Base-by-base conservation (phyloP, 2,888 invertebrate species). In the Temnothorax ravouxi region DNA sequence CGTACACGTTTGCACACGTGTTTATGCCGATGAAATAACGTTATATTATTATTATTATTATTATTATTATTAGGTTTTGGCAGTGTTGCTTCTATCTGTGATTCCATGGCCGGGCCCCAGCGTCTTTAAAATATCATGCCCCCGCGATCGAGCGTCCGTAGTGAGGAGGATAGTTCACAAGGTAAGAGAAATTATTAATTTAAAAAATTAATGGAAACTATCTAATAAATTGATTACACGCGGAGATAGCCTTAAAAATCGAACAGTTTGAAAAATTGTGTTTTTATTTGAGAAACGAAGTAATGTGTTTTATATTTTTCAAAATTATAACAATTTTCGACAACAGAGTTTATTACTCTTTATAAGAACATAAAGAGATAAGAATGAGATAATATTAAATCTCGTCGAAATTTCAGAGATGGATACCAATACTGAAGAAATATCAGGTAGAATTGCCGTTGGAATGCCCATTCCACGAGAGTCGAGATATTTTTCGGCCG, bases 21-120 rank as follows among this genome's bases (percentile, higher is more conserved):
- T 47, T 21, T 64, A 25, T 25, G 2, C 4, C 8, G 8, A 66
- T 61, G 29, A 76, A 66, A 25, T 64, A 76, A 41, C 3, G n/a
- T 25, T 25, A 1, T 38, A 25, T 25, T 25, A 25, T 25, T 29
- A 29, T 29, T 15, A 25, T 25, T 25, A 25, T 25, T 29, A 29
- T 29, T 15, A 21, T 38, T 69, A 15, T 61, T 34, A 2, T 79
- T 95, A 98, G 98, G 97, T 98, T 95, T 96, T 97, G 95, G 96
- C 97, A 95, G 96, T 98, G 95, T 96, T 97, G 95, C 96, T 97
- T 96, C 96, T 98, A 94, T 97, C 97, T 90, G 95, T 98, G 95
- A 97, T 98, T 95, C 98, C 98, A 95, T 98, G 98, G 98, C 98
- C 98, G 94, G 97, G 97, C 93, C 97, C 98, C 84, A 97, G 97